These are phyloP conservation scores for Sternarchorhynchus goeldii DNA, from an alignment of 2,797 vertebrate genomes.

Conservation along the genomic window DNA sequence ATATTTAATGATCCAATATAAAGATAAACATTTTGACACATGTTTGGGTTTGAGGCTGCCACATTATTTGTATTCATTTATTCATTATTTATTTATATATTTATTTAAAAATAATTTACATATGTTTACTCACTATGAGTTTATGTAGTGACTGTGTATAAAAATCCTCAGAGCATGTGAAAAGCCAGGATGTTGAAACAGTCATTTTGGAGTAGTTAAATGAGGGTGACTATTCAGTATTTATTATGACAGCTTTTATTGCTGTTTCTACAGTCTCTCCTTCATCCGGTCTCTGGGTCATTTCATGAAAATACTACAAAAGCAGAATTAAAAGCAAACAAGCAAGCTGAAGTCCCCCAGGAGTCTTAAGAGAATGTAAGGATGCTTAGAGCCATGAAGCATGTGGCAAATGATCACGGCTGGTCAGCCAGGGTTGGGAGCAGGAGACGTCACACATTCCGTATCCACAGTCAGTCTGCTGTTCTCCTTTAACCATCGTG, in stretches of 20 bases:
- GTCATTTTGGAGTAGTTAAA: too few species aligned
- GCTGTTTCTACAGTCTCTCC: neutral
- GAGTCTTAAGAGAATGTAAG: neutral
- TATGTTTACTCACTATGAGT: too few species aligned
- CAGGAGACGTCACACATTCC: slow-evolving; percentile 26
- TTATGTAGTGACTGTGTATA: too few species aligned
- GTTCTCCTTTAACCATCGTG: neutral
- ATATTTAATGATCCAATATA: neutral
- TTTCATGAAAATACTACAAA: neutral
- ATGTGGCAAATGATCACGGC: slow-evolving; percentile 9
- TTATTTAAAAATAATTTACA: too few species aligned
- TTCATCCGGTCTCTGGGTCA: neutral
- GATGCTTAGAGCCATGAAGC: neutral
- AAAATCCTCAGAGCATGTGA: too few species aligned
- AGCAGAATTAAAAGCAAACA: slow-evolving; percentile 1
- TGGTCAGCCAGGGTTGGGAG: slow-evolving; percentile 9
- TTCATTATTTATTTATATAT: too few species aligned
- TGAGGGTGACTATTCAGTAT: too few species aligned
- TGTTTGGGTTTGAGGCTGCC: neutral
- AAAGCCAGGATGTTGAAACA: too few species aligned
- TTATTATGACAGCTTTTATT: neutral
- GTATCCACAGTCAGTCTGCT: neutral
- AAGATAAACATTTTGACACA: slow-evolving; percentile 3
- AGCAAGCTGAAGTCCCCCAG: neutral
- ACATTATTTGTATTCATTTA: too few species aligned